phyloP scores from a whole-genome alignment of 2,113 vertebrate genomes.

The Labeo catla region DNA sequence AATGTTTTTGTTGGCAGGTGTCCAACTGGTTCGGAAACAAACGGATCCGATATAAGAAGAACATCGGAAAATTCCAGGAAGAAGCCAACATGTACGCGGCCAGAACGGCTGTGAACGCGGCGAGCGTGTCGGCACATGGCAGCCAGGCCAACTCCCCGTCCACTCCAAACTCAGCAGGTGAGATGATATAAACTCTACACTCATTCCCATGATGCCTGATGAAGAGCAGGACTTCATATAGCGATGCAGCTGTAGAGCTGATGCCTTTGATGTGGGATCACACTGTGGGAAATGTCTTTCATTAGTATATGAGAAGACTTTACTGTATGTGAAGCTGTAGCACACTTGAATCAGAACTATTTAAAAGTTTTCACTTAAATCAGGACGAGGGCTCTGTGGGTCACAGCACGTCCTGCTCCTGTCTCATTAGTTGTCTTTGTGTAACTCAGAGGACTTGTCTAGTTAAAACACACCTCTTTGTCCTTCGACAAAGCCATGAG shows the following conservation, averaged over 20 bases:
- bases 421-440: not conserved
- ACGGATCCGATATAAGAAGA: conserved; percentile 99
- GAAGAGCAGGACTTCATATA: not conserved
- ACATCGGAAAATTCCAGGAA: conserved; percentile 99
- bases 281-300: not conserved
- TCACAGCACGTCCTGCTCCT: not conserved
- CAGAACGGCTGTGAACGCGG: conserved; percentile 96
- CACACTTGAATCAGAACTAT: not conserved
- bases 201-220: conserved; percentile 1
- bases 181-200: conserved; percentile 62
- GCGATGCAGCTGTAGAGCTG: not conserved
- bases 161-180: conserved; percentile 99
- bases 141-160: conserved; percentile 99
- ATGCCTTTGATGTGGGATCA: not conserved
- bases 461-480: not conserved
- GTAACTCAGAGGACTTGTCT: not conserved
- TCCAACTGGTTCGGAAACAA: conserved; percentile 99
- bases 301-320: not conserved
- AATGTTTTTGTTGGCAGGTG: conserved; percentile 78
- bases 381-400: not conserved
- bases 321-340: not conserved
- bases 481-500: not conserved
- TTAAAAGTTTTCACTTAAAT: not conserved
- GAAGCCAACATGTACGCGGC: conserved; percentile 99
- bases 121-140: conserved; percentile 97